Base-by-base conservation (phyloP, 2,888 invertebrate genomes). In the Pocota personata region DNA sequence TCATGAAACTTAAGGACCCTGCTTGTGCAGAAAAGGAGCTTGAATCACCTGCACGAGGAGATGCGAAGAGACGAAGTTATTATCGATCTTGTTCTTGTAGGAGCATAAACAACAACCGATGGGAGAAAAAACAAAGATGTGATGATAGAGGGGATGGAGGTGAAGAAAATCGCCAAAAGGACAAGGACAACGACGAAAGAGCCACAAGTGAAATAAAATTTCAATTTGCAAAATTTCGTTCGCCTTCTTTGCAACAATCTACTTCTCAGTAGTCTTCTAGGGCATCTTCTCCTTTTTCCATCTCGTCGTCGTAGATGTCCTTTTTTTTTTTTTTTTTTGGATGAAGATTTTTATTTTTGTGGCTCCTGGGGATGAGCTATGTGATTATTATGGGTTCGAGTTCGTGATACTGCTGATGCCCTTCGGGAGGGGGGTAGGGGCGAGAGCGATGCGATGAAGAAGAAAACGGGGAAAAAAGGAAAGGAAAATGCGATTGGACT, bases 221-320 rank as follows among this genome's bases (percentile, higher is more conserved):
- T 91, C 90, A 90, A 90, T 90, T 90, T 90, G 91, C 88, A 89
- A 90, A 90, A 91, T 90, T 90, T 91, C 46, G 30, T 82, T 64
- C 77, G 66, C 14, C 71, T 58, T 69, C 58, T 43, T 50, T 48
- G 62, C n/a, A n/a, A 67, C n/a, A 67, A 60, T 64, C 48, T 40
- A 43, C 32, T 43, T 8, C 14, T n/a, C 40, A 40, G 8, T 50
- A 19, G 35, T 60, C 8, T 19, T 62, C 8, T 40, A 21, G 32
- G 16, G 19, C n/a, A 32, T n/a, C 24, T 27, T 52, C 19, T 30
- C 8, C 16, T 35, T 43, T 21, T 35, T 21, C 52, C 5, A 52
- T 27, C 16, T 46, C 16, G 16, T 27, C 37, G 62, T 71, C 50
- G 19, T 69, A 37, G 57, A 37, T 62, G 60, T 55, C 66, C 67